Conservation (phyloP, 1,140 invertebrate genomes). For the Chrysoperla carnea region DNA sequence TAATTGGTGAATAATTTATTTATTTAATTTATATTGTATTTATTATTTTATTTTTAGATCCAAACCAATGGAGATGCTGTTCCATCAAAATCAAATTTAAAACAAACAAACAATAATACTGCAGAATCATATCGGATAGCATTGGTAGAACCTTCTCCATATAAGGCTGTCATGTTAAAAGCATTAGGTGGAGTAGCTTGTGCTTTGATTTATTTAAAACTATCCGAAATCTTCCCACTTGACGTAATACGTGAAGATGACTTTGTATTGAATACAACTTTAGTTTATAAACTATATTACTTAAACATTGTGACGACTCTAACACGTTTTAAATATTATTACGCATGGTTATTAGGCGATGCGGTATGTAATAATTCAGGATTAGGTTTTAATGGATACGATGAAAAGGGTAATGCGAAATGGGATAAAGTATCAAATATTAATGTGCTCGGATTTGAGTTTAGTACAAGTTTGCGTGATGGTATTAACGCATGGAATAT, state of each 20-base stretch:
- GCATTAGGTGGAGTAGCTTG: slow-evolving; percentile 39
- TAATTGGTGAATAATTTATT: not conserved
- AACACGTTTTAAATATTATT: slow-evolving; percentile 86
- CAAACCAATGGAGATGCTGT: too few species aligned
- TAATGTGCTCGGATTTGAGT: slow-evolving; percentile 77
- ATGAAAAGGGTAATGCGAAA: slow-evolving; percentile 41
- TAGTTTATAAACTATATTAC: slow-evolving; percentile 57
- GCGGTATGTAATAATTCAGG: slow-evolving; percentile 88
- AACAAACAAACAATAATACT: not conserved
- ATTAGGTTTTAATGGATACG: slow-evolving; percentile 75
- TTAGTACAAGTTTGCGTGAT: slow-evolving; percentile 56
- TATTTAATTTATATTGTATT: not conserved
- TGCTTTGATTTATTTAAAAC: slow-evolving; percentile 42
- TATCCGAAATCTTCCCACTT: slow-evolving; percentile 43
- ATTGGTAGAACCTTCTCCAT: slow-evolving; percentile 39
- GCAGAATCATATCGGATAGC: too few species aligned
- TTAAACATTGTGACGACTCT: slow-evolving; percentile 58
- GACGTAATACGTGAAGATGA: slow-evolving; percentile 44
- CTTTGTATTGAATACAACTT: slow-evolving; percentile 39
- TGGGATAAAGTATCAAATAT: slow-evolving; percentile 91
- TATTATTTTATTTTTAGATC: too few species aligned
- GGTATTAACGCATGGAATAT: slow-evolving; percentile 83
- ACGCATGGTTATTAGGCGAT: slow-evolving; percentile 89
- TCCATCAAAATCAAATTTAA: too few species aligned
- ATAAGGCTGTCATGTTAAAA: slow-evolving; percentile 42